Evolutionary conservation across 1,140 invertebrate genomes (phyloP).

Genomic region (Ostrea edulis): DNA sequence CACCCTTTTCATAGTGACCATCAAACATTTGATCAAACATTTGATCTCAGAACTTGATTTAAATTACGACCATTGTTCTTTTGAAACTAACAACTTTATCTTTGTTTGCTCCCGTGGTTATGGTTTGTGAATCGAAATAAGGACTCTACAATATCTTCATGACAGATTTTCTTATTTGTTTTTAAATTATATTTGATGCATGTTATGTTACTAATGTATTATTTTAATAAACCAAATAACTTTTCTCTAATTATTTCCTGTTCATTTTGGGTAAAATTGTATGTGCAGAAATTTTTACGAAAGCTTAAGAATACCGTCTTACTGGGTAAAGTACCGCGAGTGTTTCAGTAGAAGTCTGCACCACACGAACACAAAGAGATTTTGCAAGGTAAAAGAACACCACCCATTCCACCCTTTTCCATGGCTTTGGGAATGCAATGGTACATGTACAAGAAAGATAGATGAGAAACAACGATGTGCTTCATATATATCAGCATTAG

Average conservation of each 20-base stretch:
- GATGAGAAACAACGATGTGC: too few species aligned
- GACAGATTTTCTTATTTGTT: neutral
- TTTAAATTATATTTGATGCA: neutral
- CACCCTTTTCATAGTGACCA: neutral
- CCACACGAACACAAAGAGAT: neutral
- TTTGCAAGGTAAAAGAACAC: neutral
- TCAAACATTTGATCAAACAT: neutral
- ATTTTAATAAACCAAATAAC: neutral
- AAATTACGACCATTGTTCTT: neutral
- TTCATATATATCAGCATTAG: too few species aligned
- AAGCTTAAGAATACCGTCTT: neutral
- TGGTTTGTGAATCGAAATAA: conserved; percentile 15
- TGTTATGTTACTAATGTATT: conserved; percentile 17
- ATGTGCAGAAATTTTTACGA: neutral
- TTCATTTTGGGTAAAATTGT: neutral
- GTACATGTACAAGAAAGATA: too few species aligned
- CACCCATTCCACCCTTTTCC: too few species aligned
- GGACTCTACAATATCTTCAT: neutral
- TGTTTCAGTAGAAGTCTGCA: neutral
- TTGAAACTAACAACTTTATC: neutral
- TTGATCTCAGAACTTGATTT: neutral
- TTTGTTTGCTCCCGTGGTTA: neutral
- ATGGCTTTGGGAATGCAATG: too few species aligned
- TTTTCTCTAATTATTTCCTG: neutral
- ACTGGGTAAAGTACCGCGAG: neutral